These are phyloP conservation scores for Platypus cylindrus DNA, from an alignment of 2,888 invertebrate species.

Conservation along the genomic window DNA sequence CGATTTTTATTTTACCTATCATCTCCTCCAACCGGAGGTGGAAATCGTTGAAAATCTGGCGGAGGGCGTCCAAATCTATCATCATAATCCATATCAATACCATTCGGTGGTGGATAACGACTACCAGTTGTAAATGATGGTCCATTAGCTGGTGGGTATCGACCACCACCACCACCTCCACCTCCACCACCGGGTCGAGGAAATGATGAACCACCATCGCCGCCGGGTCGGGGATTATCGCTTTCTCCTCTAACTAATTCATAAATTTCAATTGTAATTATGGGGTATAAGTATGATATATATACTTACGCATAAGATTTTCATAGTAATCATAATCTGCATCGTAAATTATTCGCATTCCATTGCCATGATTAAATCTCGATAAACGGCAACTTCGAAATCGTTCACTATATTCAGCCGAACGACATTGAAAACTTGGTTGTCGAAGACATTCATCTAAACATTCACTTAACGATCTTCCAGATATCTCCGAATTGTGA, in stretches of 20 bases:
- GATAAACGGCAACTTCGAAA: slow-evolving; percentile 74
- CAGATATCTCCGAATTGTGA: slow-evolving; percentile 77
- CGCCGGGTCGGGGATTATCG: slow-evolving; percentile 23
- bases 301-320: slow-evolving; percentile 79
- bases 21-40: too few species aligned
- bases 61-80: slow-evolving; percentile 18
- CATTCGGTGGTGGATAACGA: slow-evolving; percentile 32
- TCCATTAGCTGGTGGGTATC: slow-evolving; percentile 18
- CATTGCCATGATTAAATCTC: slow-evolving; percentile 76
- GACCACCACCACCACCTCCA: slow-evolving; percentile 18
- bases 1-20: slow-evolving; percentile 9
- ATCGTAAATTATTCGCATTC: slow-evolving; percentile 79
- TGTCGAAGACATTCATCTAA: slow-evolving; percentile 80
- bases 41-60: slow-evolving; percentile 18
- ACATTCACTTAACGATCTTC: slow-evolving; percentile 78
- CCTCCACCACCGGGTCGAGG: slow-evolving; percentile 16
- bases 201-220: slow-evolving; percentile 20
- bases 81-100: slow-evolving; percentile 21
- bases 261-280: slow-evolving; percentile 1
- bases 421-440: slow-evolving; percentile 81
- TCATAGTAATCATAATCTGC: slow-evolving; percentile 89
- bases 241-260: slow-evolving; percentile 24
- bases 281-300: slow-evolving; percentile 21
- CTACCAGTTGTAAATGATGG: slow-evolving; percentile 16
- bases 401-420: slow-evolving; percentile 78